A percentile compares a stretch with the other conserved stretches of the same genome.
Evolutionary conservation across 2,113 vertebrate species (phyloP).

Genomic region (Laterallus jamaicensis): DNA sequence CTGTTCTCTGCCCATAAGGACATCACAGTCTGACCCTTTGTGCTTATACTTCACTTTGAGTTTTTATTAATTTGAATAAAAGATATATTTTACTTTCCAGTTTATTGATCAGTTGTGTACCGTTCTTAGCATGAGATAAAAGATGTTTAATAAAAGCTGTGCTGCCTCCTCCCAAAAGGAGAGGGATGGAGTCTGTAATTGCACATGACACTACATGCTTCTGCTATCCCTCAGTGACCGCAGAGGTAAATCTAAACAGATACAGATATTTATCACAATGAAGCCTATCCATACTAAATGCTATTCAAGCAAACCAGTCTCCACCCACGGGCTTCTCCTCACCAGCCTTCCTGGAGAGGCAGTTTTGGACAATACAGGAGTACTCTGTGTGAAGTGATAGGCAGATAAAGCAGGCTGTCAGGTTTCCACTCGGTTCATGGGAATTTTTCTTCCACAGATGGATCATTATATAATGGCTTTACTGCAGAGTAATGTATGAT

Average conservation of each 20-base stretch:
- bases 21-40: neutral
- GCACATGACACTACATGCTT: neutral
- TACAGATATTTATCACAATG: neutral
- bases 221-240: neutral
- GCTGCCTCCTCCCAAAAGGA: neutral
- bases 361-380: neutral
- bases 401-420: neutral
- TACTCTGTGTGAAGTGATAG: neutral
- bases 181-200: neutral
- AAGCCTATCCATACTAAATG: neutral
- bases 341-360: neutral
- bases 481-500: neutral
- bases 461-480: conserved; percentile 16
- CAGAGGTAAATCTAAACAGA: neutral
- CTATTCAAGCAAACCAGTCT: neutral
- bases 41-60: neutral
- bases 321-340: neutral
- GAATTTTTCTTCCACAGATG: neutral
- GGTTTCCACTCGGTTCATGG: neutral
- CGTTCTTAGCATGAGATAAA: neutral
- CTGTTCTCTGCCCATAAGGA: neutral
- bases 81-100: neutral
- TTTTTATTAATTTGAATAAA: neutral
- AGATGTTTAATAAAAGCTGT: neutral
- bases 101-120: neutral